Evolutionary conservation across 2,888 invertebrate genomes (phyloP), one percentile per base, ranked within the genome.

Genomic region (Latheticus oryzae): DNA sequence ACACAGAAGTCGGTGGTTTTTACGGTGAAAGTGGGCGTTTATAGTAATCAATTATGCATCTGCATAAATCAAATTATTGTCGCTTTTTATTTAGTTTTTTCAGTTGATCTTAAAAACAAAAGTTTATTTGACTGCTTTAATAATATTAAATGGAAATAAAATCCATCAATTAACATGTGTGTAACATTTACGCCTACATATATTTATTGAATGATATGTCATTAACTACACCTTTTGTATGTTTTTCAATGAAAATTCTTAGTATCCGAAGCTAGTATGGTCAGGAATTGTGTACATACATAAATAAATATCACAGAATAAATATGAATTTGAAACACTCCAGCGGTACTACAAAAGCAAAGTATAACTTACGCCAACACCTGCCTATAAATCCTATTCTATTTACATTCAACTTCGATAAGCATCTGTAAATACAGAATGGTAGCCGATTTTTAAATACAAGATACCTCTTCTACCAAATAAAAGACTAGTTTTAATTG

Each of bases 281-380:
- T 24, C 23, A 43, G 13, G 23, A 47, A 40, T 33, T 55, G 26
- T 47, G 42, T 48, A 45, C 45, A 58, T 40, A 55, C 40, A 55
- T 55, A 58, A 55, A 58, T 58, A 47, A 47, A 47, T 47, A 47
- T 47, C 32, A 32, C 45, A 15, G 52, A 43, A 50, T 38, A 43
- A 51, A 55, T 61, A 55, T 55, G 56, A 58, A 58, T 58, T 54
- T 32, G 42, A 51, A 57, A 57, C 43, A 26, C 32, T 45, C 21
- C 16, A 42, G 45, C 50, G 35, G 58, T 52, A 43, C 45, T 52
- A 51, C 33, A 42, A 61, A 56, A 59, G 50, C 21, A 35, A 15
- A n/a, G 15, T 43, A 48, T 58, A 61, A 51, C 35, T 47, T 45
- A 62, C 59, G 52, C 61, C 58, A 61, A 58, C 61, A 62, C 53